Percentiles rank a stretch among this genome's conserved stretches.
Evolutionary conservation across 1,140 invertebrate genomes (phyloP).

Genomic region (Trichonephila clavata): DNA sequence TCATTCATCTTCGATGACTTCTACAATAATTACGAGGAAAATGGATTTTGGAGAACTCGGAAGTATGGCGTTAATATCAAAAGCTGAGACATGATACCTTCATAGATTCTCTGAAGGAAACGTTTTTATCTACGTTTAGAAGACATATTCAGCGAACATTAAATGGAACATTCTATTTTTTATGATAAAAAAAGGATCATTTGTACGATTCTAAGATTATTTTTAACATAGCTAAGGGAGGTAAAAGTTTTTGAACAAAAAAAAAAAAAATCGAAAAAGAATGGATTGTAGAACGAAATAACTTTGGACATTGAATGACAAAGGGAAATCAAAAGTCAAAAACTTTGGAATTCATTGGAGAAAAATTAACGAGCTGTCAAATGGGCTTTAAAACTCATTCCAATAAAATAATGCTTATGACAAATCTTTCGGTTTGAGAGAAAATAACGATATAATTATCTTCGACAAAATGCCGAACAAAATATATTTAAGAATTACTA

Average conservation of each 20-base stretch:
- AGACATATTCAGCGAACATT: not conserved
- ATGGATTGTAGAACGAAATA: too few species aligned
- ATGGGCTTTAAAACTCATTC: too few species aligned
- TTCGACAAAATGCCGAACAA: not conserved
- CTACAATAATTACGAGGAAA: slow-evolving; percentile 41
- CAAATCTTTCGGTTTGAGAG: too few species aligned
- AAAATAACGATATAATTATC: too few species aligned
- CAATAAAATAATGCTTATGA: too few species aligned
- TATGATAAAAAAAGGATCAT: not conserved
- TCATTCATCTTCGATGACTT: slow-evolving; percentile 49
- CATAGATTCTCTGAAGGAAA: not conserved
- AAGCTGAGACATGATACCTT: not conserved
- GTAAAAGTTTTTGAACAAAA: too few species aligned
- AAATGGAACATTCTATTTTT: not conserved
- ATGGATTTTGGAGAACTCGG: slow-evolving; percentile 12
- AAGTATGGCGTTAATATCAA: slow-evolving; percentile 19
- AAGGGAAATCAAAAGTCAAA: too few species aligned
- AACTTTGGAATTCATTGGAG: too few species aligned
- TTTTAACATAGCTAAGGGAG: not conserved
- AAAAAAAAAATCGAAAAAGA: too few species aligned
- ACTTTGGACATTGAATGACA: too few species aligned
- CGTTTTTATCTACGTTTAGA: not conserved
- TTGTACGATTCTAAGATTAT: slow-evolving; percentile 3
- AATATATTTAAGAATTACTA: not conserved
- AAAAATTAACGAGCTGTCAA: too few species aligned